Evolutionary conservation across 1,140 invertebrate species (phyloP).

Genomic region (Nephila pilipes): DNA sequence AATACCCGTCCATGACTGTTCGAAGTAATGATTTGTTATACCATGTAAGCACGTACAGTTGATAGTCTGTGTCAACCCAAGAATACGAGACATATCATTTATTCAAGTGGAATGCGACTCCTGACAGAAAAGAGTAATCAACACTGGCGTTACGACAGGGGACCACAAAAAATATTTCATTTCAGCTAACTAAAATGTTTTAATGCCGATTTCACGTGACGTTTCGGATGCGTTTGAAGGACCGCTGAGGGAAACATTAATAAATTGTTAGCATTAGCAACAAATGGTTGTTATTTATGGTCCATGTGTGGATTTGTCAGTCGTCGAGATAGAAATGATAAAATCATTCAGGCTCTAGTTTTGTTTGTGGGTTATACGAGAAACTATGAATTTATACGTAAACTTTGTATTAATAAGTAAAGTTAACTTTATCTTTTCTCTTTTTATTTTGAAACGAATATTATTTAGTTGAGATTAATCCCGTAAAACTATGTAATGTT

Average conservation of each 20-base stretch:
- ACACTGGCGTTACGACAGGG: neutral
- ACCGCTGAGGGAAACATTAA: neutral
- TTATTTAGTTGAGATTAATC: too few species aligned
- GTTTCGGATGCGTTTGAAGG: neutral
- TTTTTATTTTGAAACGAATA: too few species aligned
- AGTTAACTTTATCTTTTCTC: neutral
- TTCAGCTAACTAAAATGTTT: neutral
- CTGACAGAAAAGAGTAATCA: neutral
- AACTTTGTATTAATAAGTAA: neutral
- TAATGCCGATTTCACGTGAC: constrained; percentile 12
- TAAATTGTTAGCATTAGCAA: neutral
- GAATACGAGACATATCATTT: neutral
- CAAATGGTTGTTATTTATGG: neutral
- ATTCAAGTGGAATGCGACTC: neutral
- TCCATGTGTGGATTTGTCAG: neutral
- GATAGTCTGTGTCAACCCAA: neutral
- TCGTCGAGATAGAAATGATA: too few species aligned
- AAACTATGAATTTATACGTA: neutral
- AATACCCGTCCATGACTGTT: neutral
- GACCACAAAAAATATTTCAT: neutral
- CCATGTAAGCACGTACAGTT: neutral
- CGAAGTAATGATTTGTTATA: neutral
- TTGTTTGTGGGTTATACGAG: neutral
- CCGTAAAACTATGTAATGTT: too few species aligned
- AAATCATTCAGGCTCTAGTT: too few species aligned